Evolutionary conservation across 2,888 invertebrate species (phyloP), one percentile per base, ranked within the genome.

Genomic region (Pasiphila rectangulata): DNA sequence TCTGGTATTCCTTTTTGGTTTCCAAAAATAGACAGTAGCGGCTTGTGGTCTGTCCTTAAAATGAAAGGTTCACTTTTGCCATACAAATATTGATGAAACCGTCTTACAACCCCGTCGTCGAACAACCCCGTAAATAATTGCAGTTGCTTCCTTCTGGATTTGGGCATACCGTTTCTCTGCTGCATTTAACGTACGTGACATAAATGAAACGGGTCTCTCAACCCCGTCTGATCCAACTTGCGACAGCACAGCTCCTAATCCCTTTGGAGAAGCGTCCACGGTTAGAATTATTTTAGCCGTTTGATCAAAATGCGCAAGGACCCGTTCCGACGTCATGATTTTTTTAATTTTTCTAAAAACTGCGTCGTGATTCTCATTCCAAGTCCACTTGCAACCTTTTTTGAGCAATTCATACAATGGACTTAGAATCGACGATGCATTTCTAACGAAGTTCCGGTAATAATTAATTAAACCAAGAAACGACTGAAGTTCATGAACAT

Each of bases 1-100:
- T 63, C 64, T 0, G 68, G 66, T 10, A 68, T 50, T 2, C 62
- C 68, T 12, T 51, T 52, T 12, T 59, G 1, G 9, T 16, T 16
- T 6, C 30, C 30, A 5, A 32, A 32, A 32, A 32, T 32, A 17
- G 30, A 32, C 62, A 10, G 4, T 64, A 37, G 0, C n/a, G 67
- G 64, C 27, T 61, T 62, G 13, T 65, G 64, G 4, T 57, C 56
- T 4, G 59, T 57, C 2, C 57, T 40, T 13, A 63, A 46, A 3
- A 54, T 39, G 34, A 60, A 60, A 0, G 59, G 61, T 13, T 20
- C 43, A 1, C 45, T 45, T 9, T 57, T 32, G 1, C 29, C 29
- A 7, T 29, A 29, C 29, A 29, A 10, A 15, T 15, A 29, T 29
- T 29, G 29, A 29, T 29, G 57, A 59, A 57, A 61, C 0, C 58